These are phyloP conservation scores for Acronicta alni DNA, from an alignment of 2,888 invertebrate genomes.

Conservation along the genomic window DNA sequence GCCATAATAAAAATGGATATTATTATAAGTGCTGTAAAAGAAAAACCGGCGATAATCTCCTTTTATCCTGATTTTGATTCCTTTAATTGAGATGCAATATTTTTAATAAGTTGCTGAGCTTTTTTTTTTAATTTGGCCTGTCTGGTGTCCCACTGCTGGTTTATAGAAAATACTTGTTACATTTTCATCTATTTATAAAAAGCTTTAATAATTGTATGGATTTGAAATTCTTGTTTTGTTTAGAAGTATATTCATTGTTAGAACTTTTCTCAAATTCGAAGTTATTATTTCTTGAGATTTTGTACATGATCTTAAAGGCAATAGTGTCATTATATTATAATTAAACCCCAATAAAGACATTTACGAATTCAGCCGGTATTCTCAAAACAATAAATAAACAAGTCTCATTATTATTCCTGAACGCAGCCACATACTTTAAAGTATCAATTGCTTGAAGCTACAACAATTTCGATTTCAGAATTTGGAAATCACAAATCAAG, in stretches of 20 bases:
- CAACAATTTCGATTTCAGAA: constrained; percentile 32
- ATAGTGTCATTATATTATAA: background rate
- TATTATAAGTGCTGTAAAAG: background rate
- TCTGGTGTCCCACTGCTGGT: no score
- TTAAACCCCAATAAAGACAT: constrained; percentile 1
- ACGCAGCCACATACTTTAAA: constrained; percentile 24
- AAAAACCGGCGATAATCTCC: background rate
- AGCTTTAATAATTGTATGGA: no score
- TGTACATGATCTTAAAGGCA: no score
- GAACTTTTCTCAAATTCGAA: no score
- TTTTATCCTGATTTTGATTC: background rate
- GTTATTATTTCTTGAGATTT: no score
- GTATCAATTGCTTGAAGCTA: constrained; percentile 21
- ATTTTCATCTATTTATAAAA: no score
- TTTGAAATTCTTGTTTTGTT: background rate
- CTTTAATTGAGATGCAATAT: background rate
- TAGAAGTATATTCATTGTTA: no score
- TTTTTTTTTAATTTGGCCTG: no score
- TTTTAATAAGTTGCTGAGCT: constrained; percentile 1
- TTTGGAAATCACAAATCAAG: constrained; percentile 54
- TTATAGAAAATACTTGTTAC: no score
- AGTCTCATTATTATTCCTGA: constrained; percentile 40
- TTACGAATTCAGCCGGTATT: constrained; percentile 25
- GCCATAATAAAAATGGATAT: constrained; percentile 17
- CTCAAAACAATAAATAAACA: constrained; percentile 36